phyloP scores from a whole-genome alignment of 2,113 vertebrate genomes.

The Ailurus styani region DNA sequence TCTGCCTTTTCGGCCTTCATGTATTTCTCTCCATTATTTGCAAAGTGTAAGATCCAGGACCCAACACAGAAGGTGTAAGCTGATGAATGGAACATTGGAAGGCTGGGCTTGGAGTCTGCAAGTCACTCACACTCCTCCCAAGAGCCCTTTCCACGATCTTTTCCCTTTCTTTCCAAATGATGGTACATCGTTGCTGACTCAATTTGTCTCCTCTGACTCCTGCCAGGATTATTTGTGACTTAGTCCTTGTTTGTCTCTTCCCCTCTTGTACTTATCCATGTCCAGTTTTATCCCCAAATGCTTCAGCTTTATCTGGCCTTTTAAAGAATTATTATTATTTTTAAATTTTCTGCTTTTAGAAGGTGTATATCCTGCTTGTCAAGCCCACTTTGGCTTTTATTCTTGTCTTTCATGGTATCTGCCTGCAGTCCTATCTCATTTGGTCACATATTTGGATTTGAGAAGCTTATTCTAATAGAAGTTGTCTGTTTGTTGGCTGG shows the following conservation, averaged over 20 bases:
- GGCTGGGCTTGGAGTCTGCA: neutral
- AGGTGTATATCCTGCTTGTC: neutral
- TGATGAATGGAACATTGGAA: neutral
- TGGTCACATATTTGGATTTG: neutral
- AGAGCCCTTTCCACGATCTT: neutral
- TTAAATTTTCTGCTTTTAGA: neutral
- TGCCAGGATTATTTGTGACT: neutral
- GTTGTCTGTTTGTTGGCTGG: neutral
- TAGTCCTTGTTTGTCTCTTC: neutral
- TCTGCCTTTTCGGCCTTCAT: neutral
- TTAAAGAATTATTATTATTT: neutral
- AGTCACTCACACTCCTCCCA: neutral
- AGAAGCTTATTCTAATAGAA: neutral
- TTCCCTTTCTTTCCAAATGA: neutral
- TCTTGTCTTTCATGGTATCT: neutral
- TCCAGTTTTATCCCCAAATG: neutral
- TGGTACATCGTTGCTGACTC: neutral
- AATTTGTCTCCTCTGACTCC: neutral
- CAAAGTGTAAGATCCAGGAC: neutral
- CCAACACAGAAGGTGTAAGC: neutral
- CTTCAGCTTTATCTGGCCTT: neutral
- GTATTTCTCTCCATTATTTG: conserved; percentile 17
- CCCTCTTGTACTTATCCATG: neutral
- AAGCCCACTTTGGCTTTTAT: neutral
- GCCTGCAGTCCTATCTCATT: neutral